Percentiles rank a stretch among this genome's conserved stretches.
Conservation (phyloP, 92 coral and sea anemone species). For the Siderastrea siderea region DNA sequence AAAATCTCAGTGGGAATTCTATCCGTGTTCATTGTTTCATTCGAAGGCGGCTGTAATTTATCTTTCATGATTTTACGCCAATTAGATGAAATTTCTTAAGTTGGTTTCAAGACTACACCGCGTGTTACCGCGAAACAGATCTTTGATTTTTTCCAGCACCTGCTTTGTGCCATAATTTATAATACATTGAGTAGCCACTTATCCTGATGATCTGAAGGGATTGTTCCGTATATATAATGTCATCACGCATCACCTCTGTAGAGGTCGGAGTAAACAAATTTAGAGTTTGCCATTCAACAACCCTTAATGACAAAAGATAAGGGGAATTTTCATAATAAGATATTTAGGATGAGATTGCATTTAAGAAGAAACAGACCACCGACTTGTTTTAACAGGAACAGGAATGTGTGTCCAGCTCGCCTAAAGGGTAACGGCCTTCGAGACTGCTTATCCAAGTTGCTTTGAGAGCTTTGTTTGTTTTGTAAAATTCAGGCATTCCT, state of each 20-base stretch:
- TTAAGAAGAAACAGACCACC: conserved; percentile 14
- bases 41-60: no score
- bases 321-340: no score
- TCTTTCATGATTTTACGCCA: no score
- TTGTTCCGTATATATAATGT: conserved; percentile 21
- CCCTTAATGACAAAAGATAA: conserved; percentile 1
- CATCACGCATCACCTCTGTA: not conserved
- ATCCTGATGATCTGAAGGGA: conserved; percentile 10
- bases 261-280: not conserved
- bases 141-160: not conserved
- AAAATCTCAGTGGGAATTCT: no score
- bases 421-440: not conserved
- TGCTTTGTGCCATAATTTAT: conserved; percentile 13
- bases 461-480: conserved; percentile 21
- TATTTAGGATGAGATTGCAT: not conserved
- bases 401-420: conserved; percentile 34
- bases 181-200: conserved; percentile 7
- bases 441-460: conserved; percentile 34
- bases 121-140: no score
- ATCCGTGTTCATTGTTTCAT: no score
- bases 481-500: conserved; percentile 20
- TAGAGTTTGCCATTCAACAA: conserved; percentile 23
- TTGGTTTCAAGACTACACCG: no score
- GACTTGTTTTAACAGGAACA: not conserved
- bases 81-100: no score